Conservation (phyloP, 1,140 invertebrate species). For the Nylanderia fulva region DNA sequence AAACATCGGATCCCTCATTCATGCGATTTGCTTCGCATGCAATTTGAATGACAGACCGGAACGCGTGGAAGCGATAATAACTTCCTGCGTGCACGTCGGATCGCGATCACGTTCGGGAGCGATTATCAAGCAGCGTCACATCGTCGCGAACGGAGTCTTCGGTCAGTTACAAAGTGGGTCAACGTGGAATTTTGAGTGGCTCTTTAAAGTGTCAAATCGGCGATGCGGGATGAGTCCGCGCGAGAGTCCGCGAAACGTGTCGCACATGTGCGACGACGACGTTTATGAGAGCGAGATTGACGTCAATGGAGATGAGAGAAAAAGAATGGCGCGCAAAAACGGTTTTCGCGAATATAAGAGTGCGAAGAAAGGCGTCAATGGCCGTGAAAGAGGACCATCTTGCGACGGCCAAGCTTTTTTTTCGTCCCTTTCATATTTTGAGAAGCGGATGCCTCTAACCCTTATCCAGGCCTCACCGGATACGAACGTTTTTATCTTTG, state of each 20-base stretch:
- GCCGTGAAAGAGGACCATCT: constrained; percentile 20
- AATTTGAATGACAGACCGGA: constrained; percentile 30
- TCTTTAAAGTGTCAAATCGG: constrained; percentile 51
- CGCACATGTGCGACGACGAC: constrained; percentile 44
- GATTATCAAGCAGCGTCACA: constrained; percentile 21
- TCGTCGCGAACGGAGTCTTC: not conserved
- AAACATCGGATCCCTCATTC: constrained; percentile 17
- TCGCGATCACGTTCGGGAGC: constrained; percentile 19
- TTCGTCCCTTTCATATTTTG: constrained; percentile 4
- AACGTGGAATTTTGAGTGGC: constrained; percentile 61
- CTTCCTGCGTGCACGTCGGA: constrained; percentile 22
- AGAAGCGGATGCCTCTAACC: not conserved
- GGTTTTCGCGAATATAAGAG: constrained; percentile 25
- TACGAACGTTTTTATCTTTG: constrained; percentile 27
- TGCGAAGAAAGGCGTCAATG: constrained; percentile 29
- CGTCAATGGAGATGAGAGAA: constrained; percentile 33
- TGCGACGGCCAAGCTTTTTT: constrained; percentile 1
- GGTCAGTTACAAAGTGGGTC: constrained; percentile 50
- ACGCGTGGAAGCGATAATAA: constrained; percentile 19
- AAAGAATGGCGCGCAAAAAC: constrained; percentile 37
- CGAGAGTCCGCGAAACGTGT: not conserved
- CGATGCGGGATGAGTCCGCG: not conserved
- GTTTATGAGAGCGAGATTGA: constrained; percentile 53
- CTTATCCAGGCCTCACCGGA: constrained; percentile 39
- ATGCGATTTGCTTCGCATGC: not conserved